Evolutionary conservation across 2,113 vertebrate genomes (phyloP).

Genomic region (Cichladusa arquata): DNA sequence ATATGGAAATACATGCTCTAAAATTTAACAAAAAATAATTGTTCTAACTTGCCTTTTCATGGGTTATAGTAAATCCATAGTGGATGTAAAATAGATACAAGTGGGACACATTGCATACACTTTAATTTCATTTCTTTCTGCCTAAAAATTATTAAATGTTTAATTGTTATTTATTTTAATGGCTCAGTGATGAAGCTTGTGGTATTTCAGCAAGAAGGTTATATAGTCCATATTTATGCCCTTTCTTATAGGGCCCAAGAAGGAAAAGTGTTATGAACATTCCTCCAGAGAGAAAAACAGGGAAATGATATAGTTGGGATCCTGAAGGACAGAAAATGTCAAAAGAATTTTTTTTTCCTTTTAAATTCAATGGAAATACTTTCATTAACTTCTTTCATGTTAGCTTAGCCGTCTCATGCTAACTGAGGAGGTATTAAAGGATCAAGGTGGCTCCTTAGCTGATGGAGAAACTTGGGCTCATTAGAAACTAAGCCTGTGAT

Average conservation of each 20-base stretch:
- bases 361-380: background rate
- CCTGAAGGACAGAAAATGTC: background rate
- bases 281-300: background rate
- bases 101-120: background rate
- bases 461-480: background rate
- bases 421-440: background rate
- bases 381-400: background rate
- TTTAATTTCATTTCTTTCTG: background rate
- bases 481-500: background rate
- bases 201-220: constrained; percentile 23
- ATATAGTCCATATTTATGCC: background rate
- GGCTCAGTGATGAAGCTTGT: background rate
- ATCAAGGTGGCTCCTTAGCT: background rate
- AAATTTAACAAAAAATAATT: constrained; percentile 34
- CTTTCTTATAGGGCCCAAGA: background rate
- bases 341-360: background rate
- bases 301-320: background rate
- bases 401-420: background rate
- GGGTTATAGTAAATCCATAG: constrained; percentile 36
- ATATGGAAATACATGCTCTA: constrained; percentile 22
- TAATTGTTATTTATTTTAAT: background rate
- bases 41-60: constrained; percentile 24
- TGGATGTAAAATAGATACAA: background rate
- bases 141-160: background rate
- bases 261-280: background rate